These are phyloP conservation scores for Heterodera filipjevi DNA, from an alignment of 2,888 invertebrate species.

Conservation along the genomic window DNA sequence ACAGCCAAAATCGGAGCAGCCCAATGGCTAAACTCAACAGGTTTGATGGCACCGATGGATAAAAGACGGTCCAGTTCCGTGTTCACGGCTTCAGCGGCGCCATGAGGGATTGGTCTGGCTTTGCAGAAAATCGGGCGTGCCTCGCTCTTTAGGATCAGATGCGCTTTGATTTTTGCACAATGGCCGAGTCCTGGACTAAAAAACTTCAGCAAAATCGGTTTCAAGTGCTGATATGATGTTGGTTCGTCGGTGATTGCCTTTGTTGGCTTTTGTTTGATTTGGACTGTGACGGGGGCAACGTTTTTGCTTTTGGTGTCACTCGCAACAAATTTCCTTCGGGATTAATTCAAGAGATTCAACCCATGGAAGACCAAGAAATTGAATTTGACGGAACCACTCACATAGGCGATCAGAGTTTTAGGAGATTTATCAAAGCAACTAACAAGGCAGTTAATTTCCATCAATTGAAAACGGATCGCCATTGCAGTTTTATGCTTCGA, in stretches of 20 bases:
- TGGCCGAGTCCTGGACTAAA: conserved; percentile 29
- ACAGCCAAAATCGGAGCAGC: conserved; percentile 50
- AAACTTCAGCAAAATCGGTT: conserved; percentile 21
- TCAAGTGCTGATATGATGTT: not conserved
- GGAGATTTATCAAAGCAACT: not conserved
- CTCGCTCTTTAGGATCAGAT: conserved; percentile 38
- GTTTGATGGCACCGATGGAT: conserved; percentile 34
- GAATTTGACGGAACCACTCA: not conserved
- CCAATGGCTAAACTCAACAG: conserved; percentile 40
- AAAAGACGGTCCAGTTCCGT: conserved; percentile 45
- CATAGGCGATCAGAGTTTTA: not conserved
- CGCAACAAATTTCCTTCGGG: not conserved
- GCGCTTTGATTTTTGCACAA: conserved; percentile 36
- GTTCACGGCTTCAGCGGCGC: conserved; percentile 34
- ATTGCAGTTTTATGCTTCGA: not conserved
- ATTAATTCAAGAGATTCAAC: not conserved
- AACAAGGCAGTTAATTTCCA: not conserved
- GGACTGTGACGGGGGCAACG: not conserved
- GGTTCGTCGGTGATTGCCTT: not conserved
- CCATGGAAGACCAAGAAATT: conserved; percentile 19
- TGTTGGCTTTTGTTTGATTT: not conserved
- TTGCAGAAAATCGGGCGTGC: conserved; percentile 39
- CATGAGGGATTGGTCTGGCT: conserved; percentile 44
- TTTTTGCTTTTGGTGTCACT: too few species aligned
- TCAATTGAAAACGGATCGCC: not conserved